A percentile compares a stretch with the other conserved stretches of the same genome.
Conservation (phyloP, 2,888 invertebrate genomes). For the Hololepta plana region DNA sequence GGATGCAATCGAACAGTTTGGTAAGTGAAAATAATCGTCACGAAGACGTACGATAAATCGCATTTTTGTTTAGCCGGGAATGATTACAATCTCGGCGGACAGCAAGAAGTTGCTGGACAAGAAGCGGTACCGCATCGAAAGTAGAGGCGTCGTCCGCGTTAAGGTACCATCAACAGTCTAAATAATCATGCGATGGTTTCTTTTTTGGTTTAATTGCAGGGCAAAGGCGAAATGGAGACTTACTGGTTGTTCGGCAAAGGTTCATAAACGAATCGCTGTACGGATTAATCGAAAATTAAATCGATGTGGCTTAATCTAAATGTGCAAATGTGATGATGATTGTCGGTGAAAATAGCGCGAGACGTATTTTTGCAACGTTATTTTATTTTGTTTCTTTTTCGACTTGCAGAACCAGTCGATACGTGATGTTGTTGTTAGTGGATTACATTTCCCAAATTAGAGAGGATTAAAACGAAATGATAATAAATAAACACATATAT, state of each 20-base stretch:
- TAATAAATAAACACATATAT: too few relatives aligned
- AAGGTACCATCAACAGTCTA: conserved; percentile 38
- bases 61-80: conserved; percentile 35
- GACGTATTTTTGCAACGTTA: too few relatives aligned
- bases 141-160: conserved; percentile 56
- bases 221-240: conserved; percentile 64
- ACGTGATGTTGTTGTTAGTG: too few relatives aligned
- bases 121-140: conserved; percentile 45
- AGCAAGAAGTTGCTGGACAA: conserved; percentile 48
- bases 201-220: conserved; percentile 31
- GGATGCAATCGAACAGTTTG: conserved; percentile 61
- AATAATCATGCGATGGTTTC: neutral
- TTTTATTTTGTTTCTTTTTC: too few relatives aligned
- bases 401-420: too few relatives aligned
- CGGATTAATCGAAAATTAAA: too few relatives aligned
- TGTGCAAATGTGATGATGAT: too few relatives aligned
- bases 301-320: too few relatives aligned
- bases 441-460: too few relatives aligned
- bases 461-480: too few relatives aligned
- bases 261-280: too few relatives aligned
- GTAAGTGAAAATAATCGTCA: conserved; percentile 21
- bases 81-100: conserved; percentile 57
- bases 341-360: too few relatives aligned
- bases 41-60: neutral
- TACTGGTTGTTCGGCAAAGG: conserved; percentile 16